Evolutionary conservation across 2,888 invertebrate genomes (phyloP).

Genomic region (Pyrocoelia pectoralis): DNA sequence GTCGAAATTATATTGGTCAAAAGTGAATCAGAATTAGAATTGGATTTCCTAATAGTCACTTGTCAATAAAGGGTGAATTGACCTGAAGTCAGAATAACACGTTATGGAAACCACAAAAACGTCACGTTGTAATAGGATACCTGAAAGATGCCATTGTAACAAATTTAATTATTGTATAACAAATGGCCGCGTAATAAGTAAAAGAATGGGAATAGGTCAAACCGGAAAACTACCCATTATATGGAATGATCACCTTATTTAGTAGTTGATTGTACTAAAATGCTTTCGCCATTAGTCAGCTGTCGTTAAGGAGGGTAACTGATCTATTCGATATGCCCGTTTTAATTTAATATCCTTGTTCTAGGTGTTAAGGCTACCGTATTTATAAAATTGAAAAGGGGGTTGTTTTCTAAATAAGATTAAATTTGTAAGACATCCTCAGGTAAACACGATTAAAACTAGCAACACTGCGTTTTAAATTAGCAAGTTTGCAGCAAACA

Average conservation of each 20-base stretch:
- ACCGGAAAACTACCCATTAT: conserved; percentile 58
- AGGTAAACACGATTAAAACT: conserved; percentile 45
- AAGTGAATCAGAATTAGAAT: too few species aligned
- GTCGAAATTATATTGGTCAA: too few species aligned
- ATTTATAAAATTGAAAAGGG: background rate
- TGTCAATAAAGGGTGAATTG: too few species aligned
- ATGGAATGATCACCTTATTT: conserved; percentile 58
- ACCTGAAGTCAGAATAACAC: background rate
- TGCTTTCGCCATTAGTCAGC: conserved; percentile 62
- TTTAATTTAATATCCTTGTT: conserved; percentile 18
- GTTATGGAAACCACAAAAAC: conserved; percentile 10
- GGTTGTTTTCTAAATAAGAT: conserved; percentile 25
- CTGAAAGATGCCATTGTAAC: conserved; percentile 6
- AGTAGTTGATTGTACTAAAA: conserved; percentile 58
- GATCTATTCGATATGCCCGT: conserved; percentile 54
- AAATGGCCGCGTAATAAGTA: conserved; percentile 20
- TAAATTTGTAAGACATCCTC: conserved; percentile 42
- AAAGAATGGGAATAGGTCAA: conserved; percentile 46
- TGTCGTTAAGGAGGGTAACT: conserved; percentile 60
- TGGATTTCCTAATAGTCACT: too few species aligned
- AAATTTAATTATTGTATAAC: conserved; percentile 21
- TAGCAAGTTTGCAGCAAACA: conserved; percentile 38
- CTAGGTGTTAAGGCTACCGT: background rate
- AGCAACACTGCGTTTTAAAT: conserved; percentile 35
- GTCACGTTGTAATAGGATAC: conserved; percentile 7